Base-by-base conservation (phyloP, 2,888 invertebrate genomes). In the Platycheirus rosarum region DNA sequence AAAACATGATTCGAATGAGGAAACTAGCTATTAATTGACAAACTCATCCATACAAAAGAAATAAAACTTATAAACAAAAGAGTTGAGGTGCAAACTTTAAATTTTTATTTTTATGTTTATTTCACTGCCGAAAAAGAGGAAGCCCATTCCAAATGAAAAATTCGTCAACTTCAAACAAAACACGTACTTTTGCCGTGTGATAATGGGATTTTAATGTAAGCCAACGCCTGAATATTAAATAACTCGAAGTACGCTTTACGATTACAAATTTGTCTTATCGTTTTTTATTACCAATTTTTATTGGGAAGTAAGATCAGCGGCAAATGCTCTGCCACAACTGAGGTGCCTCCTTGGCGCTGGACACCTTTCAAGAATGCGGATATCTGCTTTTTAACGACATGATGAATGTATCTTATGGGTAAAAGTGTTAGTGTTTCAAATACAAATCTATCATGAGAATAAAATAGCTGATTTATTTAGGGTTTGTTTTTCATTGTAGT, bases 151-250 rank as follows among this genome's bases (percentile, higher is more conserved):
- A 71, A 63, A 62, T 51, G 51, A 44, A 20, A n/a, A 11, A 35
- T 2, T 44, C 26, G 40, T 62, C 60, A 53, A 60, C 51, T 32
- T 57, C 49, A 63, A 74, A 55, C 55, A 16, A 51, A 60, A 23
- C 80, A 80, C 80, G 80, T 66, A 80, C 65, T 5, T 16, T 23
- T 14, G n/a, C 71, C 26, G 53, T 37, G 55, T 65, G 57, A 49
- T 75, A 68, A 80, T 80, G 80, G 60, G 80, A 66, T 75, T 75
- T 75, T 80, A 75, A 80, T 80, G 69, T 16, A 68, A 37, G 26
- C 11, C 69, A 44, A 16, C 2, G 18, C 14, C 60, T 49, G 79
- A 74, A 79, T 79, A 32, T 14, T 14, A 65, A 79, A 49, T 55
- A 51, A 51, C 8, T n/a, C 13, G 3, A 40, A 14, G 13, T 40